phyloP scores from a whole-genome alignment of 2,113 vertebrate species.

The Gallinago media region DNA sequence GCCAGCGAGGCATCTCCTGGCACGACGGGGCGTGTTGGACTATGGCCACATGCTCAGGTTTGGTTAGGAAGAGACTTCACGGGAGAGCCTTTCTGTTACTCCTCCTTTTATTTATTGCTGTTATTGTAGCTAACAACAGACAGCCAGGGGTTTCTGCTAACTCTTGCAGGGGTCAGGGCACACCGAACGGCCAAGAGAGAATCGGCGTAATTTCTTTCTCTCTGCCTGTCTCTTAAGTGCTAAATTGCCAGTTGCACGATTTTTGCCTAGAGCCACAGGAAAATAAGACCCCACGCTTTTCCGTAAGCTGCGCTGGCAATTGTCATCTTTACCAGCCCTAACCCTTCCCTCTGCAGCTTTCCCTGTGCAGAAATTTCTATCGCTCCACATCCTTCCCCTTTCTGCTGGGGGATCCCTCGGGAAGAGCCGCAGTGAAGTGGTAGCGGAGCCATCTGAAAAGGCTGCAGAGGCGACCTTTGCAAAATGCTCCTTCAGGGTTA shows the following conservation, averaged over 20 bases:
- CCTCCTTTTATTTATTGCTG: neutral
- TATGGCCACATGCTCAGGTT: neutral
- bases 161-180: neutral
- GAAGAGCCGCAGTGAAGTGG: neutral
- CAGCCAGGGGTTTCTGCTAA: neutral
- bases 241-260: neutral
- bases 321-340: neutral
- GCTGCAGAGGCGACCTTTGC: neutral
- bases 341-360: neutral
- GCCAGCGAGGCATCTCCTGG: too few species aligned
- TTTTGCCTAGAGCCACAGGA: neutral
- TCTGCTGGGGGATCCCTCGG: neutral
- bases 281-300: neutral
- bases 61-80: neutral
- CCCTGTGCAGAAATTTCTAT: neutral
- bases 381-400: neutral
- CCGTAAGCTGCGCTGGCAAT: accelerated
- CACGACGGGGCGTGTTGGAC: accelerated
- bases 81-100: neutral
- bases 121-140: neutral
- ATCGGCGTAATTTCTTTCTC: neutral
- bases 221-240: neutral
- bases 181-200: accelerated
- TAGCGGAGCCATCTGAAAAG: neutral
- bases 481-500: conserved; percentile 37